A percentile compares a stretch with the other conserved stretches of the same genome.
Evolutionary conservation across 2,113 vertebrate species (phyloP).

Genomic region (Hippopotamus amphibius): DNA sequence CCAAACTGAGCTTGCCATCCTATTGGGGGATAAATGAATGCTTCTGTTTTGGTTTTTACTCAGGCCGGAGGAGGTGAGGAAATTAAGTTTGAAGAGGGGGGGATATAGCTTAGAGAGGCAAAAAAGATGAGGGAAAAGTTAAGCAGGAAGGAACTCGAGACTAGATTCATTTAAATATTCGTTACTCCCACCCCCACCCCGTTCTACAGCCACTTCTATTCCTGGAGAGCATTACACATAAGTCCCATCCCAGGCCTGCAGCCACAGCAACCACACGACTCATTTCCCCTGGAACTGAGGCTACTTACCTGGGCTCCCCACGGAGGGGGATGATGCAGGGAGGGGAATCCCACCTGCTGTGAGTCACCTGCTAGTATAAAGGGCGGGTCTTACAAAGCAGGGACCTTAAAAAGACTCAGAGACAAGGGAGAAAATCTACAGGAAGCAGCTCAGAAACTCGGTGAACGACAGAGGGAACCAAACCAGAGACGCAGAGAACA

Average conservation of each 20-base stretch:
- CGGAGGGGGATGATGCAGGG: conserved; percentile 67
- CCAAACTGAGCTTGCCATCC: neutral
- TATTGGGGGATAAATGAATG: conserved; percentile 15
- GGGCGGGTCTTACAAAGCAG: conserved; percentile 67
- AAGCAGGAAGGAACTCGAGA: conserved; percentile 71
- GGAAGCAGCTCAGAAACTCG: conserved; percentile 59
- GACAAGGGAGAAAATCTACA: conserved; percentile 63
- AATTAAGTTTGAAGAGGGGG: neutral
- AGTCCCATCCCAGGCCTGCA: conserved; percentile 58
- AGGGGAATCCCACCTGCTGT: conserved; percentile 84
- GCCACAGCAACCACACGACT: conserved; percentile 72
- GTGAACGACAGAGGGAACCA: conserved; percentile 6
- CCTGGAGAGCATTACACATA: conserved; percentile 80
- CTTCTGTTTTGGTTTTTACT: conserved; percentile 61
- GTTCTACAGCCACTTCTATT: conserved; percentile 36
- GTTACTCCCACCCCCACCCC: neutral
- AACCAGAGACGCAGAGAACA: neutral
- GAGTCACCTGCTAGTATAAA: conserved; percentile 80
- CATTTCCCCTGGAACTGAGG: conserved; percentile 72
- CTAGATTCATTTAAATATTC: conserved; percentile 68
- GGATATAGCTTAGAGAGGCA: conserved; percentile 23
- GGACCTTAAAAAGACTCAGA: conserved; percentile 69
- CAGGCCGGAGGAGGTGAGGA: conserved; percentile 53
- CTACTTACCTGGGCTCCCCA: conserved; percentile 80
- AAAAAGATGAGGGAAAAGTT: conserved; percentile 64